Evolutionary conservation across 2,888 invertebrate genomes (phyloP).

Genomic region (Trichacis sp.): DNA sequence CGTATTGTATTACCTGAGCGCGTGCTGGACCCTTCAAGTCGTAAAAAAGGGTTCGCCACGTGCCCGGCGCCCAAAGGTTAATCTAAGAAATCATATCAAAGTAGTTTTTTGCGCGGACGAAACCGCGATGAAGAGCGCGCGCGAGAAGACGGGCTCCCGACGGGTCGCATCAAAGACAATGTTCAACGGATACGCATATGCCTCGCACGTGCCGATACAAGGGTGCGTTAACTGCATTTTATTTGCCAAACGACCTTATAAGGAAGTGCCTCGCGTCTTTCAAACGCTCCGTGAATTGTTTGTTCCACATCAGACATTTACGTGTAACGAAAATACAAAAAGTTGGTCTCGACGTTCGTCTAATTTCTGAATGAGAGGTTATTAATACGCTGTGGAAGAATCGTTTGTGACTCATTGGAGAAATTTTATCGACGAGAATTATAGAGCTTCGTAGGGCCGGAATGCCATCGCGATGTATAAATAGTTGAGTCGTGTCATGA

Average conservation of each 20-base stretch:
- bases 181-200: slow-evolving; percentile 66
- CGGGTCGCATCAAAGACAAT: slow-evolving; percentile 68
- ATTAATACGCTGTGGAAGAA: neutral
- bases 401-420: neutral
- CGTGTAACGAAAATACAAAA: too few relatives aligned
- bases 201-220: slow-evolving; percentile 65
- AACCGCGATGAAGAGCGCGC: slow-evolving; percentile 32
- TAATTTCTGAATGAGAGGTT: neutral
- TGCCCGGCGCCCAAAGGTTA: slow-evolving; percentile 61
- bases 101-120: slow-evolving; percentile 56
- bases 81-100: slow-evolving; percentile 66
- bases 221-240: slow-evolving; percentile 64
- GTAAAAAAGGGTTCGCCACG: slow-evolving; percentile 57
- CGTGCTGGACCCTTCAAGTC: slow-evolving; percentile 57
- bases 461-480: slow-evolving; percentile 12
- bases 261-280: slow-evolving; percentile 53
- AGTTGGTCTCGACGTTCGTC: neutral
- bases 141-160: slow-evolving; percentile 58
- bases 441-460: slow-evolving; percentile 17
- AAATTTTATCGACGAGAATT: slow-evolving; percentile 2
- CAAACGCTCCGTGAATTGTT: too few relatives aligned
- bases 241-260: slow-evolving; percentile 67
- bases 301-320: too few relatives aligned
- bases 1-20: slow-evolving; percentile 61
- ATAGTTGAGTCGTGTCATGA: slow-evolving; percentile 17